phyloP scores from a whole-genome alignment of 2,797 vertebrate species.

The Luscinia megarhynchos region DNA sequence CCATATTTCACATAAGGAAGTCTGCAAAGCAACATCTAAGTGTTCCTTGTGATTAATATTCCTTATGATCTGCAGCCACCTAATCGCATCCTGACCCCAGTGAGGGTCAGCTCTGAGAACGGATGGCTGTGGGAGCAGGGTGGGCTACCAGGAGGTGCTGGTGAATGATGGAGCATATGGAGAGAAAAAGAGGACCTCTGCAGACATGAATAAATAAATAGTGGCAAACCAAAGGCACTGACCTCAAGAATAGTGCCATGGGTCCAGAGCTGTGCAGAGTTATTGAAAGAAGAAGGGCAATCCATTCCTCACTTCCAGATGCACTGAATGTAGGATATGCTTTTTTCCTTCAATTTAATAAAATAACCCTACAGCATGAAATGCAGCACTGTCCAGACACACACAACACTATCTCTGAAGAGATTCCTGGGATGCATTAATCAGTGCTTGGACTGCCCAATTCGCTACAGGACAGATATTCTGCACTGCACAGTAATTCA shows the following conservation, averaged over 20 bases:
- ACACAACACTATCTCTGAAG: neutral
- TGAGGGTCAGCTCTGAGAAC: slow-evolving; percentile 26
- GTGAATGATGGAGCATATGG: slow-evolving; percentile 27
- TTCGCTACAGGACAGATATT: neutral
- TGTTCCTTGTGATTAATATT: slow-evolving; percentile 59
- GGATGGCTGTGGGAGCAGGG: slow-evolving; percentile 41
- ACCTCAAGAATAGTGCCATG: neutral
- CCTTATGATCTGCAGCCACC: slow-evolving; percentile 50
- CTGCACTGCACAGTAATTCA: neutral
- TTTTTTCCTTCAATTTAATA: neutral
- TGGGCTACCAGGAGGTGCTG: slow-evolving; percentile 44
- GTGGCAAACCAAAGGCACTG: slow-evolving; percentile 14
- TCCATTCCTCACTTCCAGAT: neutral
- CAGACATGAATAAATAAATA: slow-evolving; percentile 48
- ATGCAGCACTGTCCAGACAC: neutral
- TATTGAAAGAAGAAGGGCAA: neutral
- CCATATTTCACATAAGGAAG: slow-evolving; percentile 58
- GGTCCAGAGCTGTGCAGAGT: neutral
- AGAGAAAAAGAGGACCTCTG: slow-evolving; percentile 28
- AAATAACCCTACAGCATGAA: neutral
- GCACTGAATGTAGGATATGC: neutral
- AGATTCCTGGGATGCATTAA: neutral
- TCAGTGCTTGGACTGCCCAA: neutral
- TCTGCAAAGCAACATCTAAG: slow-evolving; percentile 45
- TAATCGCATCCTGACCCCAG: slow-evolving; percentile 45